Percentiles rank a stretch among this genome's conserved stretches.
Evolutionary conservation across 2,113 vertebrate genomes (phyloP).

Genomic region (Gorsachius goisagi): DNA sequence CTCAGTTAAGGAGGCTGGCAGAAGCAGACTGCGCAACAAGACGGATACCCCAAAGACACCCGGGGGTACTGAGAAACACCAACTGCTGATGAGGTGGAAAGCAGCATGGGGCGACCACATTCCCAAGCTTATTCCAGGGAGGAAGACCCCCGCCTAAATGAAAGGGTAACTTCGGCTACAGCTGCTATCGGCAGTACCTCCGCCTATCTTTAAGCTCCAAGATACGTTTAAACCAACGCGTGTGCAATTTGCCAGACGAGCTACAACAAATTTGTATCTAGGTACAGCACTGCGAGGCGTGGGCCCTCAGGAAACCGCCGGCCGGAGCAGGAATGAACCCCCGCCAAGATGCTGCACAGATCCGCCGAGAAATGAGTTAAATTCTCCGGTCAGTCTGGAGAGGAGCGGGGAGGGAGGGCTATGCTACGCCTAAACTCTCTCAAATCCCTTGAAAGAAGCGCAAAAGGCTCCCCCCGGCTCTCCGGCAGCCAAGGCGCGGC

Average conservation of each 20-base stretch:
- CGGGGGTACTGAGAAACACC: neutral
- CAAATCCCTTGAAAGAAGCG: neutral
- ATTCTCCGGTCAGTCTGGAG: neutral
- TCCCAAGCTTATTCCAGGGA: neutral
- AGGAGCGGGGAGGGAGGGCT: neutral
- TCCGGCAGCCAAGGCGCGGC: neutral
- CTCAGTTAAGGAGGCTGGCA: neutral
- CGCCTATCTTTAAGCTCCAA: neutral
- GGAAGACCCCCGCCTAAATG: neutral
- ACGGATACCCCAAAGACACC: neutral
- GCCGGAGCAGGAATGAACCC: neutral
- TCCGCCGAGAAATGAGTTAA: fast-evolving
- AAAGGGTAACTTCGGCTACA: fast-evolving
- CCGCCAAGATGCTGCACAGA: fast-evolving
- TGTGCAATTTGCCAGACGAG: fast-evolving
- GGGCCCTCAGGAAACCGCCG: neutral
- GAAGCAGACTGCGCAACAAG: neutral
- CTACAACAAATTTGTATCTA: fast-evolving
- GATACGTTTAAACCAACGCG: fast-evolving
- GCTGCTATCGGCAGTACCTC: neutral
- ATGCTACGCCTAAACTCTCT: fast-evolving
- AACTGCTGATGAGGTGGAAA: neutral
- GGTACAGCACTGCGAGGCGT: fast-evolving
- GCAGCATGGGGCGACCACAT: neutral
- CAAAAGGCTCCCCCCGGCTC: neutral